Base-by-base conservation (phyloP, 92 coral and sea anemone species). In the Parazoanthus darwini region DNA sequence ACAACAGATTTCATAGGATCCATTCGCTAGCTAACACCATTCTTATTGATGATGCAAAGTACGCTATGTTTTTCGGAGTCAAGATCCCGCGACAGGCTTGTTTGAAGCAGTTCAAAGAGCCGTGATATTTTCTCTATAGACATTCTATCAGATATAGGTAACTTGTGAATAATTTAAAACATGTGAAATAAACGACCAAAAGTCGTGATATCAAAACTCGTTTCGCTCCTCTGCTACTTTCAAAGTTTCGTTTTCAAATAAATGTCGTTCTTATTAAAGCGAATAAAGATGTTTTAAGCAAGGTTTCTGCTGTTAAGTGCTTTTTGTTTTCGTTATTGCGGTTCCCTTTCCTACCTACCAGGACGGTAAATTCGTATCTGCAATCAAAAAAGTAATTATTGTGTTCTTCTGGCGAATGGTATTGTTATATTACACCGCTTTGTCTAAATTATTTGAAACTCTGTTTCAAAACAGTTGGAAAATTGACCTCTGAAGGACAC, bases 61-160 rank as follows among this genome's bases (percentile, higher is more conserved):
- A 20, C 77, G 3, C 13, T 36, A 23, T 11, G 33, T 43, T 46
- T 54, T 50, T 25, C 42, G 33, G 78, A 39, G 20, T 48, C 48
- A 33, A 79, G 67, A 80, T 80, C 43, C 22, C 58, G 48, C 35
- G 74, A 79, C 74, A 36, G 8, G 9, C 11, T 67, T 25, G 48
- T 73, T 54, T 79, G 79, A 76, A 56, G 44, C 71, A 42, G 79
- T 42, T 71, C 79, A 84, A 46, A 50, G 79, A 26, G 35, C 87
- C 65, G 67, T 84, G 42, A 29, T 84, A 72, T 44, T 29, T 72
- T 72, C 78, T 71, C 66, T 70, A 42, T 70, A 42, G 78, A 84
- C 87, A 84, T 84, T 84, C 56, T 84, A 84, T 84, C 79, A 84
- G 54, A 71, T 71, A 46, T 48, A 84, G 77, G 79, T 84, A 84